Conservation (phyloP, 2,113 vertebrate genomes). For the Ascaphus truei region DNA sequence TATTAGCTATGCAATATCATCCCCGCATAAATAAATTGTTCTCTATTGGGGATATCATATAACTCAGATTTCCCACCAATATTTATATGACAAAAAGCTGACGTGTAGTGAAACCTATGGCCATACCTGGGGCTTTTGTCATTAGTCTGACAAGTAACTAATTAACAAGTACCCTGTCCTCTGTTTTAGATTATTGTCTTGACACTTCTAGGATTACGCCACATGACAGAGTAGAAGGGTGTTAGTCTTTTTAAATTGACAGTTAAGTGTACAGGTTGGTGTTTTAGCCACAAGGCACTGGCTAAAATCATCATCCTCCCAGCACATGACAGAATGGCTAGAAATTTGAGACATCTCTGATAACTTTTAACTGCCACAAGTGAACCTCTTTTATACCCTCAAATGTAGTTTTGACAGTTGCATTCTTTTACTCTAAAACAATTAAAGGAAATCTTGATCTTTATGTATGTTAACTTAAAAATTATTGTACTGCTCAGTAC, state of each 20-base stretch:
- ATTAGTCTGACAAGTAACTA: conserved; percentile 50
- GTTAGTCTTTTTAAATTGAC: conserved; percentile 57
- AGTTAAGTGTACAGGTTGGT: conserved; percentile 49
- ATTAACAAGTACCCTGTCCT: conserved; percentile 49
- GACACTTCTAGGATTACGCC: conserved; percentile 50
- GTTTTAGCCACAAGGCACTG: conserved; percentile 55
- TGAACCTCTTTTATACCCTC: conserved; percentile 23
- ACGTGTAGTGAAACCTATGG: conserved; percentile 33
- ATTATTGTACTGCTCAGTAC: no score
- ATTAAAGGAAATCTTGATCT: no score
- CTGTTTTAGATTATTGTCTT: conserved; percentile 43
- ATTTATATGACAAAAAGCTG: conserved; percentile 25
- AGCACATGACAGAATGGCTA: conserved; percentile 45
- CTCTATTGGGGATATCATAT: accelerated
- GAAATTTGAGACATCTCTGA: conserved; percentile 53
- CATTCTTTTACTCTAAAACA: no score
- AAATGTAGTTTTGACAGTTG: conserved; percentile 39
- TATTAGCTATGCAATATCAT: not conserved
- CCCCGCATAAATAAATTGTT: not conserved
- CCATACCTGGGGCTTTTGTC: conserved; percentile 35
- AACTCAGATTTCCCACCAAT: not conserved
- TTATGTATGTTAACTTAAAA: no score
- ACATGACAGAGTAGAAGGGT: conserved; percentile 51
- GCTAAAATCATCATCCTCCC: conserved; percentile 36
- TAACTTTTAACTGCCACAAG: conserved; percentile 44